Conservation (phyloP, 2,113 vertebrate genomes). For the Cephalopterus ornatus region DNA sequence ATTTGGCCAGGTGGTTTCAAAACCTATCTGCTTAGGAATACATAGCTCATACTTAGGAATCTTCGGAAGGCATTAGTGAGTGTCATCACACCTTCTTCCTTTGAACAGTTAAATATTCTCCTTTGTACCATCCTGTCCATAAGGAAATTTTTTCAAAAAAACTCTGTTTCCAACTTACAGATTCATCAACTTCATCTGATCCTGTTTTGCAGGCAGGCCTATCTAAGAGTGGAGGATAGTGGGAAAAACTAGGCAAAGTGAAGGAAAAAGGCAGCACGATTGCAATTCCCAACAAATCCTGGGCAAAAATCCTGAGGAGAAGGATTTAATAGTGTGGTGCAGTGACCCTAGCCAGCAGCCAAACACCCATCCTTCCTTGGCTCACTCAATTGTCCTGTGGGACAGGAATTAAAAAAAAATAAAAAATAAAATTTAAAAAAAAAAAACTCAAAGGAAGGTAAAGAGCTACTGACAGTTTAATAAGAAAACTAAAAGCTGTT, state of each 20-base stretch:
- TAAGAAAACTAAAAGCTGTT: not conserved
- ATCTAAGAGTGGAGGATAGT: not conserved
- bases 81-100: not conserved
- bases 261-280: not conserved
- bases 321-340: not conserved
- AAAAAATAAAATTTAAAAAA: not conserved
- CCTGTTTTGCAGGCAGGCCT: not conserved
- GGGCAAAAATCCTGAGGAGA: not conserved
- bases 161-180: not conserved
- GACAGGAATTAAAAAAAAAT: not conserved
- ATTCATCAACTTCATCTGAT: not conserved
- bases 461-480: not conserved
- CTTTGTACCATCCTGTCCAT: not conserved
- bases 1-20: not conserved
- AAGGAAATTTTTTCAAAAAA: not conserved
- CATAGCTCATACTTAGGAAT: not conserved
- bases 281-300: not conserved
- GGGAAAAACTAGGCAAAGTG: not conserved
- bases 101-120: not conserved
- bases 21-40: not conserved
- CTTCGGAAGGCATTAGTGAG: not conserved
- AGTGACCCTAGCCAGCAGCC: not conserved
- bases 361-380: not conserved
- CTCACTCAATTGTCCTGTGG: not conserved
- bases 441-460: not conserved